Evolutionary conservation across 1,140 invertebrate genomes (phyloP).

Genomic region (Xylocopa sonorina): DNA sequence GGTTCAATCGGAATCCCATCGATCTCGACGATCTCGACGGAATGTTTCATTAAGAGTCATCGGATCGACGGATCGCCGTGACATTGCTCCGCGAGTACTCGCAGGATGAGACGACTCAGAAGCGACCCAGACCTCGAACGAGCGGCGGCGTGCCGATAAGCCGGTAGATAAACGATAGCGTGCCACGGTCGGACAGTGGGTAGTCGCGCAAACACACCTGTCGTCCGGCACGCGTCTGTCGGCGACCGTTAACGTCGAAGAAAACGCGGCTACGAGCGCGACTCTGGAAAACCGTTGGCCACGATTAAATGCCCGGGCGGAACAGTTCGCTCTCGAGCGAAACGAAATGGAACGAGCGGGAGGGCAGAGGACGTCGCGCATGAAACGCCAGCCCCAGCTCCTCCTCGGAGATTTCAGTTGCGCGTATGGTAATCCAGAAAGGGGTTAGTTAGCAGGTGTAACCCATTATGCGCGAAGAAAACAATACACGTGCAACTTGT

Average conservation of each 20-base stretch:
- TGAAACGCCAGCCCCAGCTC: conserved; percentile 14
- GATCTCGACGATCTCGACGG: too few species aligned
- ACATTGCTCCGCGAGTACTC: too few species aligned
- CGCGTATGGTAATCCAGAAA: conserved; percentile 10
- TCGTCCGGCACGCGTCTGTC: conserved; percentile 26
- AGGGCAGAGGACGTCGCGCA: conserved; percentile 21
- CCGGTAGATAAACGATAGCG: conserved; percentile 16
- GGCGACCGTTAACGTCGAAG: conserved; percentile 20
- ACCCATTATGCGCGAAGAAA: conserved; percentile 1
- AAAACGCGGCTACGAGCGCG: conserved; percentile 20
- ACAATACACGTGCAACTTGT: background rate
- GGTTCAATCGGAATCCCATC: too few species aligned
- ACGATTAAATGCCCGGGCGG: conserved; percentile 33
- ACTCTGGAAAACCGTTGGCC: conserved; percentile 41
- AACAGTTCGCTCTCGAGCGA: background rate
- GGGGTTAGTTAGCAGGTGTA: conserved; percentile 20
- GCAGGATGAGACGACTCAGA: background rate
- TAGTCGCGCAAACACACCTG: conserved; percentile 38
- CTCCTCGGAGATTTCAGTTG: background rate
- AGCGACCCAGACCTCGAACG: conserved; percentile 15
- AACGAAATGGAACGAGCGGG: conserved; percentile 36
- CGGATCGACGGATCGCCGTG: too few species aligned
- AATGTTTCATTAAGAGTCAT: too few species aligned
- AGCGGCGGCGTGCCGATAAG: conserved; percentile 15
- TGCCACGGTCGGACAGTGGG: background rate